These are phyloP conservation scores for Liasis olivaceus DNA, from an alignment of 2,797 vertebrate species.

Conservation along the genomic window DNA sequence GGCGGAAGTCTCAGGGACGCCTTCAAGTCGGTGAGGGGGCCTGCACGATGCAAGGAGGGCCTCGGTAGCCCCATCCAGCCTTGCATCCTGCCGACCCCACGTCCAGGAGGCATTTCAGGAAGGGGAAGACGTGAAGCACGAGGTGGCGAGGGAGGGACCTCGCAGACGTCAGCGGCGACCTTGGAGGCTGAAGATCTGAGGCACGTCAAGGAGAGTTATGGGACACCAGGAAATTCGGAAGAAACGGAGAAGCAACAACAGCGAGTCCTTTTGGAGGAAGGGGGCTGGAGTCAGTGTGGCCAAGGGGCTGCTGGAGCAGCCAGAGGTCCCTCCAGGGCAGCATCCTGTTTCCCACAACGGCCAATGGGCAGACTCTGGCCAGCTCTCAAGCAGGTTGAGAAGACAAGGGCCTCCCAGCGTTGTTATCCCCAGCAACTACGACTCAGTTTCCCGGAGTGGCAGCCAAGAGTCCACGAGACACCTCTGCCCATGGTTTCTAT, in stretches of 20 bases:
- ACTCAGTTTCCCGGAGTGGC: not conserved
- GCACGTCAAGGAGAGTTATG: not conserved
- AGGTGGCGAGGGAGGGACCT: not conserved
- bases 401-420: not conserved
- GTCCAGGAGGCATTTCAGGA: not conserved
- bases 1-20: not conserved
- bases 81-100: not conserved
- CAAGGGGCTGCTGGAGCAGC: not conserved
- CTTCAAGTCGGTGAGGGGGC: not conserved
- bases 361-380: not conserved
- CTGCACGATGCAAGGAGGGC: not conserved
- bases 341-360: not conserved
- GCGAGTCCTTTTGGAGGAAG: too few relatives aligned
- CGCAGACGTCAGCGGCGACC: not conserved
- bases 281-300: not conserved
- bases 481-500: not conserved
- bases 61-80: not conserved
- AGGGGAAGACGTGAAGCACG: not conserved
- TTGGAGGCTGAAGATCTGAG: not conserved
- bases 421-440: not conserved
- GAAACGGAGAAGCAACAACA: not conserved
- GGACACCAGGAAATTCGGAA: not conserved
- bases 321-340: not conserved
- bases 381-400: not conserved
- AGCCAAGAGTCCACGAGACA: not conserved